Conservation (phyloP, 1,140 invertebrate species). For the Odontomachus brunneus region DNA sequence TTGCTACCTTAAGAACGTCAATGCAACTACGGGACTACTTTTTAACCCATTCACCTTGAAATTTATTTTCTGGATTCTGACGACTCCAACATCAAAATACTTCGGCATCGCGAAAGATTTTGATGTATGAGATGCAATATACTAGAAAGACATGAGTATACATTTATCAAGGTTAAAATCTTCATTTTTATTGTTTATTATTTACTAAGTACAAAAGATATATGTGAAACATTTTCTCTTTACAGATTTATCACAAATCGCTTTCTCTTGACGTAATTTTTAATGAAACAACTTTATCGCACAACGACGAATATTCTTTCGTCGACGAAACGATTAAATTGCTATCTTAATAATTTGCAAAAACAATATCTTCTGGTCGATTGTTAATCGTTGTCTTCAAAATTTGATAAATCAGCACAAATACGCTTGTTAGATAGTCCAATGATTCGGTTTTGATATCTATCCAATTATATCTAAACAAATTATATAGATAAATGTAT, state of each 20-base stretch:
- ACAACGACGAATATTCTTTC: too few species aligned
- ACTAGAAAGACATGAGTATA: background rate
- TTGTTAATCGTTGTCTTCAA: slow-evolving; percentile 4
- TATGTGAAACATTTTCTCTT: background rate
- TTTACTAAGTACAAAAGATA: background rate
- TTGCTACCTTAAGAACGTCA: background rate
- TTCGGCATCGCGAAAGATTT: background rate
- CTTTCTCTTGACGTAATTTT: too few species aligned
- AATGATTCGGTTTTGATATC: background rate
- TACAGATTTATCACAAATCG: background rate
- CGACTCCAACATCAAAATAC: background rate
- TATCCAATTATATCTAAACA: slow-evolving; percentile 26
- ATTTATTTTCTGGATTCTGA: background rate
- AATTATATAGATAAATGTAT: background rate
- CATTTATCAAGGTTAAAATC: background rate
- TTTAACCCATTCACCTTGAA: background rate
- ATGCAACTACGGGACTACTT: background rate
- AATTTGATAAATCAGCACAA: too few species aligned
- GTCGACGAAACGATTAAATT: too few species aligned
- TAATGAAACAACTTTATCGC: too few species aligned
- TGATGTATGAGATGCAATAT: background rate
- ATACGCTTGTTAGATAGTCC: background rate
- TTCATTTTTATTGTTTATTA: background rate
- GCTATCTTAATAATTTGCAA: too few species aligned
- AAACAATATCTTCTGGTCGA: background rate